Conservation (phyloP, 2,113 vertebrate genomes). For the Protobothrops flavoviridis region DNA sequence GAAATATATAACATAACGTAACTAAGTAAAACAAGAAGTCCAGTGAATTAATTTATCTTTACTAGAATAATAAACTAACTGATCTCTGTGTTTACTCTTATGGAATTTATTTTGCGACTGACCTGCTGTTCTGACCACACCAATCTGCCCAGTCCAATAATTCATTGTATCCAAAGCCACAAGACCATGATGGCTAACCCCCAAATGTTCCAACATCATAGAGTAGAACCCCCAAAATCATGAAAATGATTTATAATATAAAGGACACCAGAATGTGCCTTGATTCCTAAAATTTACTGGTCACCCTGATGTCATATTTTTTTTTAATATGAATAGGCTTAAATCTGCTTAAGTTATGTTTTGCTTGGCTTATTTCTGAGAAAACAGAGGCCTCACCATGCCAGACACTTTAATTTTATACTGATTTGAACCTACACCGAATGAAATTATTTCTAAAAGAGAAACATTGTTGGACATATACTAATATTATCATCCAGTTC, state of each 20-base stretch:
- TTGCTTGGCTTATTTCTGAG: not conserved
- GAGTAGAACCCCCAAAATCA: conserved; percentile 5
- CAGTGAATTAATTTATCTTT: not conserved
- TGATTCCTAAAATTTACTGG: not conserved
- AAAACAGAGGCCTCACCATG: not conserved
- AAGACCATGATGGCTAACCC: not conserved
- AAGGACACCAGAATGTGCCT: not conserved
- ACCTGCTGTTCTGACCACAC: not conserved
- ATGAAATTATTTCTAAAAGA: not conserved
- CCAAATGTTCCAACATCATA: conserved; percentile 2
- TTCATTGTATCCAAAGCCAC: conserved; percentile 10
- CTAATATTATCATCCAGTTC: not conserved
- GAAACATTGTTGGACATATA: not conserved
- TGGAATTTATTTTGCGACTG: not conserved
- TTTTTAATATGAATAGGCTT: not conserved
- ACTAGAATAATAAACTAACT: not conserved
- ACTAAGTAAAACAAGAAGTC: not conserved
- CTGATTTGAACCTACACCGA: not conserved
- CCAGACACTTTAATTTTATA: not conserved
- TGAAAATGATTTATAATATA: not conserved
- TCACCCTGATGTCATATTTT: not conserved
- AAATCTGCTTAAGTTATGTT: not conserved
- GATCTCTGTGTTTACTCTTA: not conserved
- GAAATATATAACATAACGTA: not conserved
- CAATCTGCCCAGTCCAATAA: conserved; percentile 1